phyloP scores from a whole-genome alignment of 1,140 invertebrate genomes.

The Lordiphosa clarofinis region DNA sequence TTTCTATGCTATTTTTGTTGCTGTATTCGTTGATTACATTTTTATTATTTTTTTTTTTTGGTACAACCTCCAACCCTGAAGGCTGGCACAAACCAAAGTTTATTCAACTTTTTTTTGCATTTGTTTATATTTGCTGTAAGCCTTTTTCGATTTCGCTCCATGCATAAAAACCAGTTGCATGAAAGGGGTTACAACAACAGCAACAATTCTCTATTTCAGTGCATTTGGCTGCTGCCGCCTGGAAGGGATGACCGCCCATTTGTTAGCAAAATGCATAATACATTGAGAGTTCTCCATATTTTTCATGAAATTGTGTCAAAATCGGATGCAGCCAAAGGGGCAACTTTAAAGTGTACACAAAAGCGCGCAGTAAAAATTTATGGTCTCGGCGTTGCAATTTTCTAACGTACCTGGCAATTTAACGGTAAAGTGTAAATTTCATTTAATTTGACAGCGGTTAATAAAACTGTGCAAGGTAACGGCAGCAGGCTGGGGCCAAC shows the following conservation, averaged over 20 bases:
- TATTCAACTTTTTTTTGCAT: slow-evolving; percentile 45
- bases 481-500: slow-evolving; percentile 15
- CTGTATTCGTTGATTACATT: slow-evolving; percentile 38
- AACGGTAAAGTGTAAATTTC: slow-evolving; percentile 77
- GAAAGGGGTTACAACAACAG: slow-evolving; percentile 36
- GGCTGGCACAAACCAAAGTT: slow-evolving; percentile 47
- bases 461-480: slow-evolving; percentile 47
- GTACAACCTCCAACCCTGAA: slow-evolving; percentile 43
- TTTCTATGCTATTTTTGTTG: slow-evolving; percentile 15
- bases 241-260: slow-evolving; percentile 43
- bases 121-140: slow-evolving; percentile 57
- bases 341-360: slow-evolving; percentile 54
- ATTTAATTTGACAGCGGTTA: slow-evolving; percentile 69
- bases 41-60: slow-evolving; percentile 21
- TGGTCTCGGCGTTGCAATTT: slow-evolving; percentile 48
- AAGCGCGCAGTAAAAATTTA: slow-evolving; percentile 47
- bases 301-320: slow-evolving; percentile 67
- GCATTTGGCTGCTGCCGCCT: slow-evolving; percentile 27
- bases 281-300: slow-evolving; percentile 21
- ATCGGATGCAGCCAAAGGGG: slow-evolving; percentile 45
- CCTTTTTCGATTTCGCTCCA: slow-evolving; percentile 44
- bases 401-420: slow-evolving; percentile 68
- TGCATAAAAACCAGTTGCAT: slow-evolving; percentile 63
- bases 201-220: neutral
- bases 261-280: slow-evolving; percentile 50